phyloP scores from a whole-genome alignment of 1,140 invertebrate genomes.

The Frieseomelitta varia region DNA sequence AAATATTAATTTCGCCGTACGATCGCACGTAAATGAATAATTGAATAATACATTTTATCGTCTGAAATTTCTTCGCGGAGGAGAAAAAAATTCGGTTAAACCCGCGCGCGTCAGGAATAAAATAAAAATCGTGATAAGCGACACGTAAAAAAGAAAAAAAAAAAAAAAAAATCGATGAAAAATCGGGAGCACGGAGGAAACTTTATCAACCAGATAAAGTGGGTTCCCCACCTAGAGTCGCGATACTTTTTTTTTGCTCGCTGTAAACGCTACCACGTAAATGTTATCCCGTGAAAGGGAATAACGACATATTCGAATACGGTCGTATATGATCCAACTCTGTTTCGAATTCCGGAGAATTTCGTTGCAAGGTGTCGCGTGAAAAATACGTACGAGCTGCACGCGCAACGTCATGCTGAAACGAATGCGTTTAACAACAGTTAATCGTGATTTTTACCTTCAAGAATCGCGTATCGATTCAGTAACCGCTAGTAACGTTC shows the following conservation, averaged over 20 bases:
- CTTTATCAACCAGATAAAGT: neutral
- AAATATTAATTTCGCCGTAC: neutral
- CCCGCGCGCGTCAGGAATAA: neutral
- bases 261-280: neutral
- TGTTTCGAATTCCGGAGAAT: neutral
- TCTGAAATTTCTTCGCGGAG: no score
- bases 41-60: neutral
- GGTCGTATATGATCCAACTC: neutral
- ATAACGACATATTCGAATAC: neutral
- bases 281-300: neutral
- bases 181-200: neutral
- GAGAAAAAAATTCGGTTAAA: neutral
- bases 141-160: neutral
- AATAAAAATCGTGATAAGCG: neutral
- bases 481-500: conserved; percentile 18
- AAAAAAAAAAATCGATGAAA: neutral
- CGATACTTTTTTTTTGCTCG: neutral
- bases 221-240: neutral
- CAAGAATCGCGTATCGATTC: conserved; percentile 37
- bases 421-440: neutral
- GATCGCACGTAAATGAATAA: neutral
- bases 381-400: conserved; percentile 6
- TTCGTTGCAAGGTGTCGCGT: neutral
- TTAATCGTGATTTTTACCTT: neutral
- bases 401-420: neutral